Evolutionary conservation across 2,797 vertebrate species (phyloP).

Genomic region (Acanthurus leucopareius): DNA sequence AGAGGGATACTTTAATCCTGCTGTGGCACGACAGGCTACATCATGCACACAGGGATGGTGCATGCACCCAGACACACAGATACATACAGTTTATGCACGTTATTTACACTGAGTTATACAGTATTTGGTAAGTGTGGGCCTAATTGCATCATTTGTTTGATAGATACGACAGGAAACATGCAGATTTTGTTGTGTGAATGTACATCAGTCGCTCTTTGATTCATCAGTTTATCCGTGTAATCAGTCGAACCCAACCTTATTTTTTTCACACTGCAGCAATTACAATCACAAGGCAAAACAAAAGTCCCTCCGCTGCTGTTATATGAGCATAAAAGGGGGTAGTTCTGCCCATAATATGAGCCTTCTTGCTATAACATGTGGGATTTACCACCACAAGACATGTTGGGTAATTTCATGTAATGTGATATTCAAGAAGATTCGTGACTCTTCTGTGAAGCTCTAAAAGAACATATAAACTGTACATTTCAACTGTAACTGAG

Average conservation of each 20-base stretch:
- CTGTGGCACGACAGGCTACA: slow-evolving; percentile 81
- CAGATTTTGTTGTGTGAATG: slow-evolving; percentile 1
- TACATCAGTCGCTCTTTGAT: not conserved
- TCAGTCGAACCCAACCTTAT: not conserved
- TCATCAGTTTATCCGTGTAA: slow-evolving; percentile 26
- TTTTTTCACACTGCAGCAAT: not conserved
- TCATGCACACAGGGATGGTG: slow-evolving; percentile 53
- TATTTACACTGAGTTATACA: slow-evolving; percentile 18
- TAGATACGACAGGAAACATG: not conserved
- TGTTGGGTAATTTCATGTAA: slow-evolving; percentile 2
- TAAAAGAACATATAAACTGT: not conserved
- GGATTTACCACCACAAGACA: slow-evolving; percentile 2
- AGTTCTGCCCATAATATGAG: not conserved
- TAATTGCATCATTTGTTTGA: slow-evolving; percentile 3
- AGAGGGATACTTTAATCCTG: slow-evolving; percentile 84
- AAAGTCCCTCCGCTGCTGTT: not conserved
- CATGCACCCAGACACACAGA: not conserved
- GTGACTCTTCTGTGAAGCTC: not conserved
- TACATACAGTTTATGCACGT: slow-evolving; percentile 6
- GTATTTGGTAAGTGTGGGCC: not conserved
- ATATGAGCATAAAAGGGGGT: not conserved
- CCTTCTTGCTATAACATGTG: not conserved
- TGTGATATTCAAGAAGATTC: not conserved
- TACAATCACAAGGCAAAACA: slow-evolving; percentile 4
- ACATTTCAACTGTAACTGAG: not conserved